These are phyloP conservation scores for Lycia hirtaria DNA, from an alignment of 2,888 invertebrate genomes.

Conservation along the genomic window DNA sequence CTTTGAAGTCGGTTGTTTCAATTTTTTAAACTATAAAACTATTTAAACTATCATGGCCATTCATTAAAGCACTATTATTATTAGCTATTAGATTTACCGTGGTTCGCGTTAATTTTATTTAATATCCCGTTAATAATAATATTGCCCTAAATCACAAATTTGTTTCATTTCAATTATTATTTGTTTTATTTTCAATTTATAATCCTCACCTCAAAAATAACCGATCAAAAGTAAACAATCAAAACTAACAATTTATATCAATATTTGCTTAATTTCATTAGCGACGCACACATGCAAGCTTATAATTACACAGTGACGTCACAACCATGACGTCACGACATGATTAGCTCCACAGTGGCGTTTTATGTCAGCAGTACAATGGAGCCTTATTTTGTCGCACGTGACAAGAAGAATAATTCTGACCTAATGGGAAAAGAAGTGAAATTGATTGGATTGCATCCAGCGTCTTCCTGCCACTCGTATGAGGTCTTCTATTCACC, in stretches of 20 bases:
- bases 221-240: not conserved
- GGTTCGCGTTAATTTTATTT: not conserved
- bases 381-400: not conserved
- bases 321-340: slow-evolving; percentile 5
- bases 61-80: too few relatives aligned
- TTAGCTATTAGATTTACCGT: too few relatives aligned
- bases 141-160: too few relatives aligned
- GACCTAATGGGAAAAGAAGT: not conserved
- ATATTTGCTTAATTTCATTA: slow-evolving; percentile 1
- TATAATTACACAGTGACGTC: slow-evolving; percentile 9
- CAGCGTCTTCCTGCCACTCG: not conserved
- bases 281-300: slow-evolving; percentile 8
- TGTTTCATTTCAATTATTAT: not conserved
- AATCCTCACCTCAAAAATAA: not conserved
- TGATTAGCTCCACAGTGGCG: not conserved
- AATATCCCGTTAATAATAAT: too few relatives aligned
- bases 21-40: too few relatives aligned
- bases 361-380: slow-evolving; percentile 3
- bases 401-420: not conserved
- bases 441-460: not conserved
- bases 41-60: too few relatives aligned
- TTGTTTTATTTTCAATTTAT: not conserved
- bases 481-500: not conserved
- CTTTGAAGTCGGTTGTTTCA: too few relatives aligned
- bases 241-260: not conserved